These are phyloP conservation scores for Epizoanthus rinbou DNA, from an alignment of 92 coral and sea anemone species.

Conservation along the genomic window DNA sequence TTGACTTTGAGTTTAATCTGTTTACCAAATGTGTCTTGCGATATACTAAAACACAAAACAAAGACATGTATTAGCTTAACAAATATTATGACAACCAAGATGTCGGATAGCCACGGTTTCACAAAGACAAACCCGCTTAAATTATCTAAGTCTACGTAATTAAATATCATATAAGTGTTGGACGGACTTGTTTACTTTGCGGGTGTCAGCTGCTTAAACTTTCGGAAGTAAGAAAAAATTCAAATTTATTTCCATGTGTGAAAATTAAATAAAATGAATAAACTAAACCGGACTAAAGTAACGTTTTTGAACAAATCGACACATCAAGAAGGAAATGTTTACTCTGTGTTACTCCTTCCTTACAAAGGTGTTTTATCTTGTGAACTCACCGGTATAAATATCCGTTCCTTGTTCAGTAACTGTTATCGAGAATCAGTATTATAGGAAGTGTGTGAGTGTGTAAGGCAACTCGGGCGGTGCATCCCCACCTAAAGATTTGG, in stretches of 20 bases:
- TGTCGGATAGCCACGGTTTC: not conserved
- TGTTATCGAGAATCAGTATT: no score
- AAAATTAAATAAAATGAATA: slow-evolving; percentile 1
- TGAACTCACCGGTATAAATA: no score
- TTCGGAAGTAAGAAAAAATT: not conserved
- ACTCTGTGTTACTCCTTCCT: no score
- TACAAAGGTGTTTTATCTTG: no score
- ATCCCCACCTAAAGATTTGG: no score
- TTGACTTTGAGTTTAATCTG: not conserved
- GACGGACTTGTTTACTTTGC: not conserved
- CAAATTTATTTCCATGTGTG: slow-evolving; percentile 12
- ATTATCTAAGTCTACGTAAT: not conserved
- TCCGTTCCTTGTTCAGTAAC: no score
- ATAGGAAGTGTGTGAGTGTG: no score
- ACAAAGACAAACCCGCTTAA: not conserved
- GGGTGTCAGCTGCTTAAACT: slow-evolving; percentile 21
- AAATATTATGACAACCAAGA: slow-evolving; percentile 6
- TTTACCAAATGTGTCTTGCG: not conserved
- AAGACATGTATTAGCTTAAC: slow-evolving; percentile 6
- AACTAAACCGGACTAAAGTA: no score
- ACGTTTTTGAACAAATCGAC: no score
- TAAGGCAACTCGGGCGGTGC: no score
- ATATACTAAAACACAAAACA: slow-evolving; percentile 7
- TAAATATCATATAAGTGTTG: not conserved
- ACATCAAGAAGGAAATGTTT: no score